phyloP scores from a whole-genome alignment of 2,888 invertebrate species.

The Embidobia sp. region DNA sequence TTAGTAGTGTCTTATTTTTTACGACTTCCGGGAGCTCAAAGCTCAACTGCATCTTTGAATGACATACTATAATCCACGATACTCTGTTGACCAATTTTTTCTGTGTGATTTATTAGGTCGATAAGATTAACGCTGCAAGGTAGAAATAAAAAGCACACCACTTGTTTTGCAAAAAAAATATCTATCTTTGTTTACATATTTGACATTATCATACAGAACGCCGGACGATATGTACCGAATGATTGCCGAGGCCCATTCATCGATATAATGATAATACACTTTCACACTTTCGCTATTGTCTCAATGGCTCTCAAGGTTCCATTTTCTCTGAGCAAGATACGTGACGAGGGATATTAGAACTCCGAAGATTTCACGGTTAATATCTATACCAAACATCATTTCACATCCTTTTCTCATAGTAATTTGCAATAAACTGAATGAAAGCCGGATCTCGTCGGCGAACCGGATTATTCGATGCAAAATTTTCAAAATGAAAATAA shows the following conservation, averaged over 20 bases:
- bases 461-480: constrained; percentile 18
- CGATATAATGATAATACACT: constrained; percentile 61
- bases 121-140: background rate
- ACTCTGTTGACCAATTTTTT: no score
- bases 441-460: constrained; percentile 54
- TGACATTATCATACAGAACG: constrained; percentile 35
- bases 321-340: constrained; percentile 59
- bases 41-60: no score
- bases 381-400: constrained; percentile 55
- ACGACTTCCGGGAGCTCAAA: constrained; percentile 73
- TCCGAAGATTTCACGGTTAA: constrained; percentile 56
- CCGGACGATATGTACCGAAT: constrained; percentile 9
- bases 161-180: constrained; percentile 28
- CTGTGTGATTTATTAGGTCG: constrained; percentile 35
- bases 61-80: no score
- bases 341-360: constrained; percentile 48
- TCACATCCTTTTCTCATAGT: constrained; percentile 52
- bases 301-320: constrained; percentile 54
- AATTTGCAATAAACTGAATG: constrained; percentile 59
- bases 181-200: constrained; percentile 42
- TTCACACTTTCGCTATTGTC: constrained; percentile 68
- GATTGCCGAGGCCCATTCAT: constrained; percentile 44
- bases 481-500: constrained; percentile 18
- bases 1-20: constrained; percentile 60
- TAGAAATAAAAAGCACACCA: constrained; percentile 28